Evolutionary conservation across 1,140 invertebrate genomes (phyloP).

Genomic region (Rhopalosiphum maidis): DNA sequence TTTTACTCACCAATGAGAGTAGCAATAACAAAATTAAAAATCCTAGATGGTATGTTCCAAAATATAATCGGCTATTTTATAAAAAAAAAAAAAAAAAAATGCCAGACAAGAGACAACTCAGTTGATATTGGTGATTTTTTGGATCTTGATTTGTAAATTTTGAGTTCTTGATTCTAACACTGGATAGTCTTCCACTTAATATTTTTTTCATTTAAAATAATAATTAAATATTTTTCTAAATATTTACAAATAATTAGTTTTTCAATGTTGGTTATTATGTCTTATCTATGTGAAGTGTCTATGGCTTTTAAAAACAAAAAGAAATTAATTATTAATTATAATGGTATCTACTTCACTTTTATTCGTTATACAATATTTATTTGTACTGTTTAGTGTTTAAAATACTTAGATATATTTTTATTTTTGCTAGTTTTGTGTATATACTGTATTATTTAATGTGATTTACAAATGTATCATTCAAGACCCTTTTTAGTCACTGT

Average conservation of each 20-base stretch:
- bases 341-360: neutral
- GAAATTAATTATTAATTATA: neutral
- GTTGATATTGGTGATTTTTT: no score
- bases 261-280: neutral
- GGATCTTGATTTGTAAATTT: no score
- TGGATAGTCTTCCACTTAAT: no score
- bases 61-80: no score
- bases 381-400: neutral
- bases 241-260: neutral
- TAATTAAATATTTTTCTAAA: neutral
- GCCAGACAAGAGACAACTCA: no score
- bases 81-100: no score
- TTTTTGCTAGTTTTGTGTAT: neutral
- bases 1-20: no score
- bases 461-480: slow-evolving; percentile 32
- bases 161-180: no score
- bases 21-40: no score
- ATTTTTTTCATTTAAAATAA: no score
- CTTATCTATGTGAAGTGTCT: slow-evolving; percentile 35
- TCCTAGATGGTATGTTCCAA: no score
- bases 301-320: neutral
- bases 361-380: neutral
- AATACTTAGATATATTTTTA: neutral
- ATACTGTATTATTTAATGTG: neutral
- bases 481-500: slow-evolving; percentile 35